Conservation (phyloP, 92 coral and sea anemone species). For the Blastomussa wellsi region DNA sequence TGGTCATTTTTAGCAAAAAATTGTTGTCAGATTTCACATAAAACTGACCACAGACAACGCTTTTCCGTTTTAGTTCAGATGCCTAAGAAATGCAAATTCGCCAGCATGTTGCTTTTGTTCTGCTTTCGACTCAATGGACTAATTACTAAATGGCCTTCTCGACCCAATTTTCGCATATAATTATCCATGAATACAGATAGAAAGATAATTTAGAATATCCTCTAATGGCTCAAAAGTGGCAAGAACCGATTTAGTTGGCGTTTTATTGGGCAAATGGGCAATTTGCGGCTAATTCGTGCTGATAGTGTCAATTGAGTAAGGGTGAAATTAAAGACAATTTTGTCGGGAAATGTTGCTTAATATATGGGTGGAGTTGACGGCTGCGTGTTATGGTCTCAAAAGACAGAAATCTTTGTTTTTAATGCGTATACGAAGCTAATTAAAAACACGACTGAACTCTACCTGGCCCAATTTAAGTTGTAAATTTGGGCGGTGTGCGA, state of each 20-base stretch:
- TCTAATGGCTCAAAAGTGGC: conserved; percentile 47
- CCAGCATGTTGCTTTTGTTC: conserved; percentile 23
- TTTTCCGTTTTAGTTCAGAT: conserved; percentile 14
- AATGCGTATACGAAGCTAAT: conserved; percentile 16
- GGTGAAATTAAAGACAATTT: conserved; percentile 29
- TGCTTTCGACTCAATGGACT: conserved; percentile 59
- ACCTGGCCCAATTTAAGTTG: not conserved
- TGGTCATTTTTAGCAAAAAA: not conserved
- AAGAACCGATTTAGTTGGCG: conserved; percentile 41
- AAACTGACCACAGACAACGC: not conserved
- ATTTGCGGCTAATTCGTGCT: conserved; percentile 33
- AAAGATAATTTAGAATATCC: conserved; percentile 40
- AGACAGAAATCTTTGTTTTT: conserved; percentile 28
- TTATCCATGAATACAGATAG: conserved; percentile 42
- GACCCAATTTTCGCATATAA: conserved; percentile 59
- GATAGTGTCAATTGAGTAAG: conserved; percentile 24
- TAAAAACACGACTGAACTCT: not conserved
- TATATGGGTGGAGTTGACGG: conserved; percentile 24
- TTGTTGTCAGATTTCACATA: not conserved
- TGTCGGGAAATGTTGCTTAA: not conserved
- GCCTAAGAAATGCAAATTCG: conserved; percentile 38
- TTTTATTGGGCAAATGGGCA: conserved; percentile 25
- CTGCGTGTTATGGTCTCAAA: conserved; percentile 17
- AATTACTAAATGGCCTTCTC: conserved; percentile 65
- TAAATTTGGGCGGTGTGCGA: not conserved